Evolutionary conservation across 2,888 invertebrate species (phyloP), one percentile per base, ranked within the genome.

Genomic region (Andricus curvator): DNA sequence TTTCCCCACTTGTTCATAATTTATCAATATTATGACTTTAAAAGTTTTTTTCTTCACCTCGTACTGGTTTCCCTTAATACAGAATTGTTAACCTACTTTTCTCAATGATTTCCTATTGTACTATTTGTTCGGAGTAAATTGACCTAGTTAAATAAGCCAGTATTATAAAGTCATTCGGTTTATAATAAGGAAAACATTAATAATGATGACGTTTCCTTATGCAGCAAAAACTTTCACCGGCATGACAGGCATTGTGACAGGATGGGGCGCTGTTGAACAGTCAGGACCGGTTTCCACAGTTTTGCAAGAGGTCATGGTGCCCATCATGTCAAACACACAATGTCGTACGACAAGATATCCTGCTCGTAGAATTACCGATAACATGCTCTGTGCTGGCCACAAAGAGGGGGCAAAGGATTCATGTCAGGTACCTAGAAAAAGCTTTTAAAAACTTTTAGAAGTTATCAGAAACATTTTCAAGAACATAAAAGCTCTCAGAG

Each of bases 381-480:
- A 96, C 90, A 97, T 97, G 96, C 88, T 97, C 85, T 97, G 97
- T 89, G 97, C 97, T 11, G 97, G 97, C 0, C 96, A 94, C 89
- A 93, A 94, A 0, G 94, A 96, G 60, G 97, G 97, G 9, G 94
- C 94, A 74, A 95, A 95, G 80, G 97, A 97, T 93, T 96, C 97
- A 11, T 97, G 97, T 92, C 97, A 95, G 93, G 95, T 95, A 90
- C 29, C 60, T 80, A 77, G 64, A 56, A 64, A 68, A 78, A 48
- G 64, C 48, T 70, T 70, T 70, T 33, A 4, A 48, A 37, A 48
- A 25, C 25, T 62, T 41, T 11, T 44, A 22, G 37, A 25, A n/a
- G 15, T 11, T 22, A 2, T 44, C 44, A 17, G 51, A 17, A 70
- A 25, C 9, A 81, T 77, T 74, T 70, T 29, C 15, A 70, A 56